These are phyloP conservation scores for Sialia sialis DNA, from an alignment of 2,113 vertebrate genomes.

Conservation along the genomic window DNA sequence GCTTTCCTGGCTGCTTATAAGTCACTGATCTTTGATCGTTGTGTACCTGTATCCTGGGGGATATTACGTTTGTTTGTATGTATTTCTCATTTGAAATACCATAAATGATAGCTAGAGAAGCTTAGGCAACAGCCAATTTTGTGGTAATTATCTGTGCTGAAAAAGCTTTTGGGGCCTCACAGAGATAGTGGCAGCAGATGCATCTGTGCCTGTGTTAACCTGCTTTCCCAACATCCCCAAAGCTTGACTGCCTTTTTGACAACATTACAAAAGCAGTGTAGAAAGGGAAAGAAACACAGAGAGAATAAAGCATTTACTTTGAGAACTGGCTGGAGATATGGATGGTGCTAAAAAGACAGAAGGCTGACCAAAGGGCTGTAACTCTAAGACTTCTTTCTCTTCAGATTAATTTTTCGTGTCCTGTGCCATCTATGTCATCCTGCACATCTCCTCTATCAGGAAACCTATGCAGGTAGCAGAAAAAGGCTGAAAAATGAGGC, in stretches of 20 bases:
- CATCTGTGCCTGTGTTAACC: slow-evolving; percentile 1
- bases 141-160: slow-evolving; percentile 18
- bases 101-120: background rate
- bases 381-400: background rate
- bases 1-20: background rate
- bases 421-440: background rate
- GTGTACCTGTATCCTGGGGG: background rate
- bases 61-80: background rate
- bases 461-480: background rate
- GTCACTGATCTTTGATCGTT: background rate
- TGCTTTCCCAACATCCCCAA: background rate
- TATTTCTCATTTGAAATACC: background rate
- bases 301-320: background rate
- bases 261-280: background rate
- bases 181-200: background rate
- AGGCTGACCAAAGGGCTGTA: background rate
- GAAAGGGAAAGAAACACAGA: background rate
- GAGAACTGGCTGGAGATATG: background rate
- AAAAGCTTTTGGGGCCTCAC: background rate
- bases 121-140: background rate
- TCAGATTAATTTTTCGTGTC: background rate
- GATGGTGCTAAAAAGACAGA: background rate
- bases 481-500: background rate
- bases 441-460: background rate
- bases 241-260: slow-evolving; percentile 2